Conservation (phyloP, 30 jellyfish, hydroid and myxozoan genomes). For the Turritopsis dohrnii region DNA sequence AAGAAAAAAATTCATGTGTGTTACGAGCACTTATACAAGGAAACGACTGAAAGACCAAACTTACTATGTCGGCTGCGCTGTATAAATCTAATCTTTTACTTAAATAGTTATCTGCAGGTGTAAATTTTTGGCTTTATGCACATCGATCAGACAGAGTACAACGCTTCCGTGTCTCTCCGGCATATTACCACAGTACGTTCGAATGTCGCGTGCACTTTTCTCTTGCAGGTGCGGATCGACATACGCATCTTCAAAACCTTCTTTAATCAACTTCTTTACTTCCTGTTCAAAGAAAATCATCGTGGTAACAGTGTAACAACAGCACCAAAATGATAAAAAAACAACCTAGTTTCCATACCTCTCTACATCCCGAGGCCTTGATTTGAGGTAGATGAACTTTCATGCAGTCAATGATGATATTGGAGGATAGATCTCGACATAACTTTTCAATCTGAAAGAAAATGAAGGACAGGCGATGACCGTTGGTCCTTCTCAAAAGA, state of each 20-base stretch:
- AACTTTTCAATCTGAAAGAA: slow-evolving; percentile 42
- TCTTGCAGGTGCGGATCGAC: slow-evolving; percentile 80
- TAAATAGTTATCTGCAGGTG: slow-evolving; percentile 45
- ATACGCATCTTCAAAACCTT: slow-evolving; percentile 69
- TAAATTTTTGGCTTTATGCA: slow-evolving; percentile 65
- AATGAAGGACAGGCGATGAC: too few species aligned
- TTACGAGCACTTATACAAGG: too few species aligned
- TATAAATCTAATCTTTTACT: slow-evolving; percentile 64
- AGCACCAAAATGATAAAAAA: background rate
- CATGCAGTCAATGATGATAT: slow-evolving; percentile 78
- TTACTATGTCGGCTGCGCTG: slow-evolving; percentile 74
- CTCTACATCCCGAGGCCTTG: slow-evolving; percentile 43
- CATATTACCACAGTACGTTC: slow-evolving; percentile 57
- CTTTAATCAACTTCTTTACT: slow-evolving; percentile 62
- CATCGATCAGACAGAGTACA: slow-evolving; percentile 80
- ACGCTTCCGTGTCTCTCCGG: slow-evolving; percentile 62
- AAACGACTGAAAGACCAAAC: slow-evolving; percentile 30
- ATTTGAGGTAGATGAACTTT: slow-evolving; percentile 49
- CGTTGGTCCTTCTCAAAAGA: too few species aligned
- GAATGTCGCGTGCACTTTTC: slow-evolving; percentile 61
- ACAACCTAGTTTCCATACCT: slow-evolving; percentile 17
- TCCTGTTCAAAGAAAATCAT: slow-evolving; percentile 38
- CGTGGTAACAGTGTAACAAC: background rate
- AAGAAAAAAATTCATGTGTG: background rate
- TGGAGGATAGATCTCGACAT: slow-evolving; percentile 52